phyloP scores from a whole-genome alignment of 2,888 invertebrate genomes.

The Buathra laborator region DNA sequence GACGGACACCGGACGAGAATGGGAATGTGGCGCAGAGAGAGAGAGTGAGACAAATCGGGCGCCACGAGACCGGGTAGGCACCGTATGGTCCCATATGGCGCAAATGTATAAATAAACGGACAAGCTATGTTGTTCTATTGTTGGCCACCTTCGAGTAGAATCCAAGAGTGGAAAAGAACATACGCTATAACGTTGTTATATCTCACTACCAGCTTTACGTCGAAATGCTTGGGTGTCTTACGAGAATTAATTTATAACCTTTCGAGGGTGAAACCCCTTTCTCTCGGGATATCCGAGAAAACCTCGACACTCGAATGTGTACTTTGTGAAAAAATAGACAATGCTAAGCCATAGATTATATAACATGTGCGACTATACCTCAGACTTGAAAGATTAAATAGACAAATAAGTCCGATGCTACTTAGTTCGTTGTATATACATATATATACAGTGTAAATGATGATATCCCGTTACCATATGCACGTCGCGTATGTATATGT shows the following conservation, averaged over 20 bases:
- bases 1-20: slow-evolving; percentile 4
- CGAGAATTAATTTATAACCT: slow-evolving; percentile 41
- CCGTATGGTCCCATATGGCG: slow-evolving; percentile 78
- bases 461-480: background rate
- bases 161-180: slow-evolving; percentile 8
- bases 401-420: slow-evolving; percentile 32
- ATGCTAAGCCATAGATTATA: background rate
- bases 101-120: slow-evolving; percentile 80
- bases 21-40: slow-evolving; percentile 33
- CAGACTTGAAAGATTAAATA: slow-evolving; percentile 4
- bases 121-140: slow-evolving; percentile 76
- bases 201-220: slow-evolving; percentile 17
- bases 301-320: background rate
- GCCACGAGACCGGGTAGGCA: slow-evolving; percentile 47
- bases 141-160: slow-evolving; percentile 63
- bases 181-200: slow-evolving; percentile 11
- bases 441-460: slow-evolving; percentile 8
- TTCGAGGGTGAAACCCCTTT: slow-evolving; percentile 16
- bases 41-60: slow-evolving; percentile 32
- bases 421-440: slow-evolving; percentile 26
- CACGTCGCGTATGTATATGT: background rate
- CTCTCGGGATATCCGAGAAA: background rate
- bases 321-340: slow-evolving; percentile 39
- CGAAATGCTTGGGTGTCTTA: slow-evolving; percentile 14
- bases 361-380: background rate